A percentile compares a stretch with the other conserved stretches of the same genome.
Evolutionary conservation across 1,140 invertebrate species (phyloP).

Genomic region (Bombyx mandarina): DNA sequence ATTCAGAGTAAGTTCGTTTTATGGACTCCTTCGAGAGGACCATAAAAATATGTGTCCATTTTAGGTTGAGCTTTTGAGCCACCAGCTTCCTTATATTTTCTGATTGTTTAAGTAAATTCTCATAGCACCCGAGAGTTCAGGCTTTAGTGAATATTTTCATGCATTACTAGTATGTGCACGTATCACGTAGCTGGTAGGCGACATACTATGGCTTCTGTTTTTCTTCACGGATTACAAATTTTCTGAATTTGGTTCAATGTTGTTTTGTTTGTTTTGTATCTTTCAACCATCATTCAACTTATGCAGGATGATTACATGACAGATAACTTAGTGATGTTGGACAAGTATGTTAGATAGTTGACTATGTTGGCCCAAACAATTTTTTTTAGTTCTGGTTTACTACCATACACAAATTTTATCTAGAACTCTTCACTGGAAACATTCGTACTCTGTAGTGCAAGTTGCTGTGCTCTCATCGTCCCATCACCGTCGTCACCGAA

Average conservation of each 20-base stretch:
- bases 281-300: no score
- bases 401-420: no score
- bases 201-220: slow-evolving; percentile 52
- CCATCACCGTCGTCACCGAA: no score
- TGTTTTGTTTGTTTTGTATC: no score
- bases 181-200: slow-evolving; percentile 29
- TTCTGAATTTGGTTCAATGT: slow-evolving; percentile 26
- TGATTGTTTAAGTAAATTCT: slow-evolving; percentile 10
- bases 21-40: slow-evolving; percentile 37
- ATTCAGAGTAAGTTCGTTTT: slow-evolving; percentile 39
- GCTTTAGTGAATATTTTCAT: slow-evolving; percentile 23
- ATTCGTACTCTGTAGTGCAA: no score
- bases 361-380: no score
- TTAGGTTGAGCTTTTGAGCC: slow-evolving; percentile 19
- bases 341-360: no score
- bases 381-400: no score
- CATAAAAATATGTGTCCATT: slow-evolving; percentile 41
- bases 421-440: no score
- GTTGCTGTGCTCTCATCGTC: no score
- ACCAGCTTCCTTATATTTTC: slow-evolving; percentile 13
- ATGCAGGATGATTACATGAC: no score
- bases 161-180: slow-evolving; percentile 44
- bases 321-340: no score
- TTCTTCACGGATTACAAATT: slow-evolving; percentile 51
- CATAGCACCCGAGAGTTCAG: slow-evolving; percentile 18